Evolutionary conservation across 2,113 vertebrate species (phyloP), one percentile per base, ranked within the genome.

Genomic region (Sander vitreus): DNA sequence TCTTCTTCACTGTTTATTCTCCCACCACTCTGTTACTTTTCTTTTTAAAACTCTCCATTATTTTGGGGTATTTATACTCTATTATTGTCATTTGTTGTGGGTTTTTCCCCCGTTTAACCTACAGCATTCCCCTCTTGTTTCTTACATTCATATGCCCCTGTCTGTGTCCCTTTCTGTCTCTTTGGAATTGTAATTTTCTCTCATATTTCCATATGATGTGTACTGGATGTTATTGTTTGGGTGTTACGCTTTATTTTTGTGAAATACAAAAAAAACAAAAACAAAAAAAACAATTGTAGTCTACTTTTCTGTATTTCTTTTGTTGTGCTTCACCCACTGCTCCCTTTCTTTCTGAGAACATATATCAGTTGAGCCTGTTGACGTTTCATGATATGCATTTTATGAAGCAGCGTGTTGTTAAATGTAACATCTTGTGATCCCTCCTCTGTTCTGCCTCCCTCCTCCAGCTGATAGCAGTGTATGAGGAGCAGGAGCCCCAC

Each of bases 401-500:
- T 7, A 25, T 27, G 8, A 18, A 2, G 14, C 27, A 21, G 1
- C n/a, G 9, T 2, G 18, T 54, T 58, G 43, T 23, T 74, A 0
- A 68, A 53, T 25, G 7, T 63, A 8, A 18, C 39, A 33, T 53
- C 23, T 18, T 45, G 9, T 68, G 0, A 36, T 39, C 33, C 59
- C 23, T 39, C n/a, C 12, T 36, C 27, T 75, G 16, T 3, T 69
- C 84, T 84, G 33, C 80, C 78, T 86, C 87, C 75, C 80, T 69
- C 79, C 94, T 84, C 53, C 91, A 99, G 98, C 92, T 99, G 36
- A 97, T 99, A 25, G 98, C 97, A 0, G 95, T 99, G 71, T 99
- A 97, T 63, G 98, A 99, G 0, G 98, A 99, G 58, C 98, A 99
- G 93, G 98, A 99, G 83, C 98, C 98, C 0, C 98, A 99, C 80